Base-by-base conservation (phyloP, 2,113 vertebrate species). In the Tursiops truncatus region DNA sequence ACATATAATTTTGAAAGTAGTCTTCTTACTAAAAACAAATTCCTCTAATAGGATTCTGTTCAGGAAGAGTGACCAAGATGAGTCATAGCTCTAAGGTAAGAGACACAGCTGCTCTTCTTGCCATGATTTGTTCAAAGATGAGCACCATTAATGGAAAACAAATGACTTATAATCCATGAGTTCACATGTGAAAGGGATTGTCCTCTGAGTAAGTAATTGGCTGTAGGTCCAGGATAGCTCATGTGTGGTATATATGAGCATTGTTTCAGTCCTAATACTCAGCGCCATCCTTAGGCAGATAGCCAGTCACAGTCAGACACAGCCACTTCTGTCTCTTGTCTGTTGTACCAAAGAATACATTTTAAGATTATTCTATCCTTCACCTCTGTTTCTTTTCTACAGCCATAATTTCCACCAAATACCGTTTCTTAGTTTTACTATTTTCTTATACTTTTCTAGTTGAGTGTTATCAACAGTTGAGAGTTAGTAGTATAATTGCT, bases 11-110 rank as follows among this genome's bases (percentile, higher is more conserved):
- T 97, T 98, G 93, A 96, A 97, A 80, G 84, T 85, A 89, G 36
- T 94, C 91, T 98, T 97, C 65, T 98, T 97, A 38, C 68, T 96
- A 94, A 98, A 96, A 89, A 21, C 58, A 77, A 95, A 26, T 77
- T 98, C 93, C 98, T 93, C 92, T 95, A 26, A 89, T 96, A 99
- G 98, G 96, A 96, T 93, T 97, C 98, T 97, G 97, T 94, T 94
- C 96, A 89, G 65, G 96, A 98, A 96, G 96, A 98, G 89, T 97
- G 97, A 88, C 94, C 97, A 82, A 94, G 81, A 91, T 96, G 84
- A 18, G 11, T 98, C 98, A 98, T 97, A 98, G 95, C 94, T 97
- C 97, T 95, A 97, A 98, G 96, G 98, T 99, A 98, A 98, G 98
- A 97, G 44, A 83, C n/a, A 65, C 5, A 95, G 58, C 50, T 97